Percentiles rank a stretch among this genome's conserved stretches.
Evolutionary conservation across 2,888 invertebrate species (phyloP).

Genomic region (Xestobium rufovillosum): DNA sequence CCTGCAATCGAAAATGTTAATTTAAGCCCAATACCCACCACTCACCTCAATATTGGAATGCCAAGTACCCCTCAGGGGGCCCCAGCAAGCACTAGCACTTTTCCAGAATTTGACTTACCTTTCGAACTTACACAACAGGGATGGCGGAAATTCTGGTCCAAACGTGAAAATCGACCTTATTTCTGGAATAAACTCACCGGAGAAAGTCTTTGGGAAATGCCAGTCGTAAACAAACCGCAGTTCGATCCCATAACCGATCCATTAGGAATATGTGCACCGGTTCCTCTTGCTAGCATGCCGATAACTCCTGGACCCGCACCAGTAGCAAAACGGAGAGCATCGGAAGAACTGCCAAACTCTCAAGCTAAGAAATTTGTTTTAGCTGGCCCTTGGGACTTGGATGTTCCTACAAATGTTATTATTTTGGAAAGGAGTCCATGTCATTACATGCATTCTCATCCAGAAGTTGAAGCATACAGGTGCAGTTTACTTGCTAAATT

Average conservation of each 20-base stretch:
- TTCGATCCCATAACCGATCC: constrained; percentile 92
- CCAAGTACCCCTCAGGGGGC: constrained; percentile 54
- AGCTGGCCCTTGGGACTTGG: constrained; percentile 92
- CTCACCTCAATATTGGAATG: constrained; percentile 44
- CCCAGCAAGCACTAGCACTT: constrained; percentile 46
- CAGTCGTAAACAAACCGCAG: constrained; percentile 62
- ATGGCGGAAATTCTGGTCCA: constrained; percentile 96
- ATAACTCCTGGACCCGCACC: constrained; percentile 45
- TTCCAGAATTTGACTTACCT: constrained; percentile 47
- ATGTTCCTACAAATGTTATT: constrained; percentile 85
- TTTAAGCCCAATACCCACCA: constrained; percentile 33
- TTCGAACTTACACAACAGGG: constrained; percentile 69
- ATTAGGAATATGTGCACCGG: constrained; percentile 62
- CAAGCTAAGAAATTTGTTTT: constrained; percentile 79
- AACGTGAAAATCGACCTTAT: constrained; percentile 88
- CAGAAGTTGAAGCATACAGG: constrained; percentile 84
- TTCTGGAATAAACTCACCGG: constrained; percentile 95
- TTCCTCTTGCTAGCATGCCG: constrained; percentile 36
- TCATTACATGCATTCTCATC: constrained; percentile 84
- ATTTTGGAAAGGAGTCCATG: constrained; percentile 81
- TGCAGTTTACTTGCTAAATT: constrained; percentile 76
- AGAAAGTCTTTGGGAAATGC: constrained; percentile 96
- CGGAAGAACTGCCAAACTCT: constrained; percentile 65
- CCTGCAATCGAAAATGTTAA: constrained; percentile 36
- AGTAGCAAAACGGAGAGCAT: constrained; percentile 66